Percentiles rank a stretch among this genome's conserved stretches.
These are phyloP conservation scores for Alentia gelatinosa DNA, from an alignment of 2,888 invertebrate genomes.

Conservation along the genomic window DNA sequence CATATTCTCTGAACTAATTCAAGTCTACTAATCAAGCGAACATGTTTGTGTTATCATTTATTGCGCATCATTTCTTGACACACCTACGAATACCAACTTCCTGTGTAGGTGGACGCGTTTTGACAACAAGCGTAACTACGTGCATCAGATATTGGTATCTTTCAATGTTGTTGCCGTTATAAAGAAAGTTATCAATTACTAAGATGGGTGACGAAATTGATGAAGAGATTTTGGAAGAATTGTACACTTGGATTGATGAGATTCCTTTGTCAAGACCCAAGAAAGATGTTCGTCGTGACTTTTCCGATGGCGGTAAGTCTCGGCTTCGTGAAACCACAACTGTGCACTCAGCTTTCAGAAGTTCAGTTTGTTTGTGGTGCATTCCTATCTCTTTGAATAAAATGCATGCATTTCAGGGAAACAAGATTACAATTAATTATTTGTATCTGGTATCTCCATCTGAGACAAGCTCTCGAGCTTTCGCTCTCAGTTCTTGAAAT, in stretches of 20 bases:
- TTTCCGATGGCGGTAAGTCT: constrained; percentile 81
- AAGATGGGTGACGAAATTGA: constrained; percentile 66
- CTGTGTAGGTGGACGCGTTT: neutral
- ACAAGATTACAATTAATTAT: too few relatives aligned
- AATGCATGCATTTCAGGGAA: too few relatives aligned
- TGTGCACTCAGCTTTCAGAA: too few relatives aligned
- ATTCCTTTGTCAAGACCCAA: constrained; percentile 80
- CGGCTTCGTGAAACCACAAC: too few relatives aligned
- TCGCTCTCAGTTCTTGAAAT: too few relatives aligned
- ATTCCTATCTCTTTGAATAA: too few relatives aligned
- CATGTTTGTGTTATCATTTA: too few relatives aligned
- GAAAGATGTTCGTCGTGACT: constrained; percentile 80
- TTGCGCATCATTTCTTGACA: neutral
- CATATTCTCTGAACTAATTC: too few relatives aligned
- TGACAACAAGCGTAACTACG: constrained; percentile 47
- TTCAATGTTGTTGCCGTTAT: neutral
- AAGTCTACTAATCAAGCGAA: too few relatives aligned
- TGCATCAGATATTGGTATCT: neutral
- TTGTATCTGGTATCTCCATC: too few relatives aligned
- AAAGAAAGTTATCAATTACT: neutral
- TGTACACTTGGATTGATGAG: constrained; percentile 80
- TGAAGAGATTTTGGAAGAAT: constrained; percentile 77
- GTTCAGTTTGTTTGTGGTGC: too few relatives aligned
- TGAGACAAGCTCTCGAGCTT: too few relatives aligned
- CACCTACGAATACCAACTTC: constrained; percentile 2